Base-by-base conservation (phyloP, 2,113 vertebrate genomes). In the Xiphorhynchus elegans region DNA sequence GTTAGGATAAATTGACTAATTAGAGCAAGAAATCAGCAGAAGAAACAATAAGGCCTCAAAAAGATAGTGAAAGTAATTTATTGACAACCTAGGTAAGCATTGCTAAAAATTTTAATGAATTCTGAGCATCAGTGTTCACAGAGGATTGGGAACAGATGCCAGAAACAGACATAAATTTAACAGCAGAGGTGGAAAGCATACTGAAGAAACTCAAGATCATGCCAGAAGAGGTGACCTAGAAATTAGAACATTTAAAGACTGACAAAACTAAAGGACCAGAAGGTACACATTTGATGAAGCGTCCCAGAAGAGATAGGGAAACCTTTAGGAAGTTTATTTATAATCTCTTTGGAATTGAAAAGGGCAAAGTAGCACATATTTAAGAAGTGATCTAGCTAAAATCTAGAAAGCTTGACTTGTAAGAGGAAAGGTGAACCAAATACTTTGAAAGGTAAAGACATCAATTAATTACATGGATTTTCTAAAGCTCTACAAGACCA, bases 81-180 rank as follows among this genome's bases (percentile, higher is more conserved):
- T 91, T 95, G 95, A 84, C 92, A 95, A 53, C 15, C 40, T 75
- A 96, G 91, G 86, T 93, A 96, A 73, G 92, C 85, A 96, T 93
- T 95, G 92, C 88, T 96, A 95, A 97, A 96, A 94, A 90, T 92
- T 95, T 92, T 87, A 97, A 97, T 96, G 94, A 97, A 97, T 97
- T 94, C 92, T 95, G 89, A 92, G 94, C 88, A 83, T 95, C 62
- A 16, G 50, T 89, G 88, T 96, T 97, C 94, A 96, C 93, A 96
- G 93, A 93, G 92, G 94, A 70, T 40, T 93, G 70, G 86, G 92
- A 97, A 95, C 95, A 97, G 96, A 97, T 97, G 97, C 95, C 88
- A 95, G 95, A 97, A 95, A 94, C 85, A 93, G 94, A 91, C 96
- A 97, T 97, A 97, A 94, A 97, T 97, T 97, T 97, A 93, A 96